Evolutionary conservation across 2,113 vertebrate genomes (phyloP).

Genomic region (Egretta garzetta): DNA sequence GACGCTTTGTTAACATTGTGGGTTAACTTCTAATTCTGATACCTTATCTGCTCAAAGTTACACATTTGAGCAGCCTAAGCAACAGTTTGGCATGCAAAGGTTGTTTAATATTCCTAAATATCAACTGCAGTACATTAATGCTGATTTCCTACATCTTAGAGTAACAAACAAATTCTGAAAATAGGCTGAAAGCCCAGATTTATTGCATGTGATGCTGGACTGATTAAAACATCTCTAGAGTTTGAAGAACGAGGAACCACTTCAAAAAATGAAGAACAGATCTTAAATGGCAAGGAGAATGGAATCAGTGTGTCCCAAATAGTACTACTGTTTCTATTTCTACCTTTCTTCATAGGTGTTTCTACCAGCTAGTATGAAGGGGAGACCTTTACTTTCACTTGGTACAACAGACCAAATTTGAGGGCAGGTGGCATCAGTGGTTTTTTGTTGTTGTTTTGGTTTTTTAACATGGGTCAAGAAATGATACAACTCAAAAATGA

Average conservation of each 20-base stretch:
- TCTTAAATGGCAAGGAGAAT: not conserved
- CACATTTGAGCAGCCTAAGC: not conserved
- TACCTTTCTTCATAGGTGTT: not conserved
- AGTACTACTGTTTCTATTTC: not conserved
- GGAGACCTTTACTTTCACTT: not conserved
- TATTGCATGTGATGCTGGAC: not conserved
- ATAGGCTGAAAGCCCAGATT: not conserved
- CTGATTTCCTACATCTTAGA: not conserved
- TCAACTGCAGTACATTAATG: not conserved
- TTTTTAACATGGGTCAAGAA: not conserved
- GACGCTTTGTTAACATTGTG: not conserved
- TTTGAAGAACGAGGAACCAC: not conserved
- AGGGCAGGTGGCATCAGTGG: rapidly evolving
- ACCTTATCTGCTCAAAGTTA: not conserved
- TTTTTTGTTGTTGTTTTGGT: not conserved
- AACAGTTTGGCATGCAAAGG: not conserved
- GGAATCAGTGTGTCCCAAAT: not conserved
- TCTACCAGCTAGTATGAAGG: not conserved
- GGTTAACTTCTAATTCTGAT: not conserved
- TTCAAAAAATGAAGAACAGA: not conserved
- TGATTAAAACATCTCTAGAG: not conserved
- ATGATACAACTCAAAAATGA: not conserved
- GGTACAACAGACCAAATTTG: not conserved
- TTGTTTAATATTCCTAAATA: not conserved
- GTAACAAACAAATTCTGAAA: not conserved